Base-by-base conservation (phyloP, 2,113 vertebrate species). In the Amblyornis subalaris region DNA sequence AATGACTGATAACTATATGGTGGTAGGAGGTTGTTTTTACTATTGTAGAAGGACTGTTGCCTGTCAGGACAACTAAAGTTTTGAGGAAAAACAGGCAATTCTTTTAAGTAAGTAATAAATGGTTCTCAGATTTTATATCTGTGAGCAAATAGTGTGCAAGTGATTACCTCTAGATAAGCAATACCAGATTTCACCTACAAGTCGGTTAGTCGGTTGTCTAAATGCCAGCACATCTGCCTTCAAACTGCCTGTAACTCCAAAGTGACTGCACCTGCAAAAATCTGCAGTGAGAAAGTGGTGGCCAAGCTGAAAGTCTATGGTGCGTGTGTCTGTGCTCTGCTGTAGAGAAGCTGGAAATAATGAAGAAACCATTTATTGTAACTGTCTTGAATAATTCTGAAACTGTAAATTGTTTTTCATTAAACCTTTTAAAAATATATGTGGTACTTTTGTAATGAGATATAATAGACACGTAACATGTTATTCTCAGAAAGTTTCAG, bases 151-250 rank as follows among this genome's bases (percentile, higher is more conserved):
- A 85, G 36, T 33, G 51, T 95, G 55, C 6, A 76, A 93, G 24
- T 74, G 54, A 85, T 95, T 93, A 77, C 22, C 25, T 88, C 44
- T 91, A 47, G 55, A 77, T 90, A 90, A 57, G 55, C 51, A 73
- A 44, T 83, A 66, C 74, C 54, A 83, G 71, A 83, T 93, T 92
- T 92, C 62, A 94, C 71, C 64, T 94, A 42, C 35, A 69, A 81
- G 62, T 94, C 73, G 61, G 65, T 69, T 79, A 91, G 61, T 36
- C 85, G 31, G 81, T 74, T 95, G 77, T 93, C 62, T 94, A 47
- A 42, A 44, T 80, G 74, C 85, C 82, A 93, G 66, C 55, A 95
- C 78, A 88, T 95, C 87, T 96, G 75, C 74, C 85, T 95, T 76
- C 44, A 77, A 20, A 85, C 71, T 66, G 64, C 47, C 67, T 83